Evolutionary conservation across 2,888 invertebrate species (phyloP).

Genomic region (Petrophora chlorosata): DNA sequence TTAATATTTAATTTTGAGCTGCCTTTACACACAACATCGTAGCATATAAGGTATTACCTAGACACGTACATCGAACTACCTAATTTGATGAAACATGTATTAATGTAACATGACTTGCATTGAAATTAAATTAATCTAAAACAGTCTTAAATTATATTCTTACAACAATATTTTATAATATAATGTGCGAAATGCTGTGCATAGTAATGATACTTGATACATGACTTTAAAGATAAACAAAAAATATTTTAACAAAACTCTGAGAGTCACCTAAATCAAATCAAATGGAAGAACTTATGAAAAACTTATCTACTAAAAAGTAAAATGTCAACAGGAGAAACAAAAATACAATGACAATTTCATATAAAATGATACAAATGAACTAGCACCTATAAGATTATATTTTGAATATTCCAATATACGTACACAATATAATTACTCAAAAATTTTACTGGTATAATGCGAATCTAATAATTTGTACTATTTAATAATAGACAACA

Average conservation of each 20-base stretch:
- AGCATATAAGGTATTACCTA: constrained; percentile 4
- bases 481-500: constrained; percentile 59
- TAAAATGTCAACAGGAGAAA: constrained; percentile 20
- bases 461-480: constrained; percentile 49
- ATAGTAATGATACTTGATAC: constrained; percentile 44
- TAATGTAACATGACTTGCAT: constrained; percentile 53
- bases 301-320: constrained; percentile 29
- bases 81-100: constrained; percentile 30
- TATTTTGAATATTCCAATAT: constrained; percentile 22
- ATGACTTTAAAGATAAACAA: constrained; percentile 42
- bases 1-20: constrained; percentile 50
- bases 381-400: constrained; percentile 70
- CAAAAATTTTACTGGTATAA: constrained; percentile 44
- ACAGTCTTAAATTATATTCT: constrained; percentile 66
- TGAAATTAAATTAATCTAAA: constrained; percentile 57
- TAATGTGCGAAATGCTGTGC: constrained; percentile 64
- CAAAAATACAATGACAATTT: constrained; percentile 39
- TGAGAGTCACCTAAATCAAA: constrained; percentile 44
- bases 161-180: constrained; percentile 50
- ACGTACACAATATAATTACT: constrained; percentile 21
- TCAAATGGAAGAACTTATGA: constrained; percentile 35
- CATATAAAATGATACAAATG: constrained; percentile 60
- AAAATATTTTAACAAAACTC: constrained; percentile 41
- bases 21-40: constrained; percentile 38
- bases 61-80: constrained; percentile 37